Evolutionary conservation across 2,797 vertebrate species (phyloP).

Genomic region (Coregonus sp.): DNA sequence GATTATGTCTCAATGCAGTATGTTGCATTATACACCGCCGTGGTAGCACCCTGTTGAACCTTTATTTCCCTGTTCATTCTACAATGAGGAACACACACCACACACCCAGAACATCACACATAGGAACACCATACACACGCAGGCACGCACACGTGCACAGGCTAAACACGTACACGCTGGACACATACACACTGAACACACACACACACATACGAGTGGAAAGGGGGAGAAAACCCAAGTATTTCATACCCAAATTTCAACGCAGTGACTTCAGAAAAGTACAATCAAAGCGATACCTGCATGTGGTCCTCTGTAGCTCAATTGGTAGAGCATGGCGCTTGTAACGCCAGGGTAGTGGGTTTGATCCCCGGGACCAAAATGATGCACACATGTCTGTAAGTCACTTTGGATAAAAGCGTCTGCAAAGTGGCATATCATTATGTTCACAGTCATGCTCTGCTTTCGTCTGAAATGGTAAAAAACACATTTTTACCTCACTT

Average conservation of each 20-base stretch:
- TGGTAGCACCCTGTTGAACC: constrained; percentile 20
- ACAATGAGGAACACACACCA: constrained; percentile 46
- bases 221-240: not conserved
- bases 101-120: not conserved
- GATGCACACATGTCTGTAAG: too few relatives aligned
- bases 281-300: not conserved
- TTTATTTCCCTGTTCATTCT: constrained; percentile 35
- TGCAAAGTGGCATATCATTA: too few relatives aligned
- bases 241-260: constrained; percentile 8
- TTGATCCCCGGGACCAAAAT: too few relatives aligned
- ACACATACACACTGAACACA: too few relatives aligned
- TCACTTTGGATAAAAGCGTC: too few relatives aligned
- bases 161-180: too few relatives aligned
- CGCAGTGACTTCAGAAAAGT: constrained; percentile 1
- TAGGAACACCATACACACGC: not conserved
- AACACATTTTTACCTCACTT: too few relatives aligned
- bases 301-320: too few relatives aligned
- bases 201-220: constrained; percentile 1
- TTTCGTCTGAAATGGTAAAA: too few relatives aligned
- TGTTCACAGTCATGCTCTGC: too few relatives aligned
- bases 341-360: too few relatives aligned
- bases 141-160: not conserved
- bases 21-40: constrained; percentile 63
- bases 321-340: too few relatives aligned
- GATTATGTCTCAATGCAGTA: constrained; percentile 69